phyloP scores from a whole-genome alignment of 2,888 invertebrate species.

The Carterocephalus palaemon region DNA sequence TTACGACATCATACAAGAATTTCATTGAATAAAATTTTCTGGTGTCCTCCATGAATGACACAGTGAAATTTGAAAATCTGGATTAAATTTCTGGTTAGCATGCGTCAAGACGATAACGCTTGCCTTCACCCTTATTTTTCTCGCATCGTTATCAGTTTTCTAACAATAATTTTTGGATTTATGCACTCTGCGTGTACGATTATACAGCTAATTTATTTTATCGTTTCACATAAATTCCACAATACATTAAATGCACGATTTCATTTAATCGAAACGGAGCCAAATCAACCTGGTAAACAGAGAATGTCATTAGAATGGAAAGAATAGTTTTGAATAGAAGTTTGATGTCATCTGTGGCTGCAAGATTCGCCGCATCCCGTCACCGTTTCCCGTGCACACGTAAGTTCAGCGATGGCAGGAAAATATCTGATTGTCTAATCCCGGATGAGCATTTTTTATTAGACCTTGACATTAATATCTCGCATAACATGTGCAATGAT shows the following conservation, averaged over 20 bases:
- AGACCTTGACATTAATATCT: slow-evolving; percentile 24
- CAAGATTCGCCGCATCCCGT: slow-evolving; percentile 19
- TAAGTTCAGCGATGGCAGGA: slow-evolving; percentile 19
- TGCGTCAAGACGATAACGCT: no score
- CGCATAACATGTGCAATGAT: slow-evolving; percentile 10
- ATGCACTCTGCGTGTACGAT: no score
- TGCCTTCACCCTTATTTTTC: no score
- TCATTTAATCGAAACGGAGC: no score
- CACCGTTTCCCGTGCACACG: slow-evolving; percentile 22
- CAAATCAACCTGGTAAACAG: slow-evolving; percentile 1
- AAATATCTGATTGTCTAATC: slow-evolving; percentile 24
- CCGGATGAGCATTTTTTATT: slow-evolving; percentile 22
- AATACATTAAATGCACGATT: no score
- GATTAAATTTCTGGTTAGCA: no score
- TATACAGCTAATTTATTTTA: no score
- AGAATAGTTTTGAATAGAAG: slow-evolving; percentile 6
- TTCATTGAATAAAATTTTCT: slow-evolving; percentile 54
- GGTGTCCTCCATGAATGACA: slow-evolving; percentile 31
- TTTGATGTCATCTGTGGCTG: slow-evolving; percentile 10
- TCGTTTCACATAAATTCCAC: no score
- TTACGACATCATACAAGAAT: slow-evolving; percentile 61
- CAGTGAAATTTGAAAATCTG: slow-evolving; percentile 29
- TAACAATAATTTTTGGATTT: no score
- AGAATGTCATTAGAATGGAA: slow-evolving; percentile 5
- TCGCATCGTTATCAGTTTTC: no score